phyloP scores from a whole-genome alignment of 1,140 invertebrate species.

The Drosophila sucinea region DNA sequence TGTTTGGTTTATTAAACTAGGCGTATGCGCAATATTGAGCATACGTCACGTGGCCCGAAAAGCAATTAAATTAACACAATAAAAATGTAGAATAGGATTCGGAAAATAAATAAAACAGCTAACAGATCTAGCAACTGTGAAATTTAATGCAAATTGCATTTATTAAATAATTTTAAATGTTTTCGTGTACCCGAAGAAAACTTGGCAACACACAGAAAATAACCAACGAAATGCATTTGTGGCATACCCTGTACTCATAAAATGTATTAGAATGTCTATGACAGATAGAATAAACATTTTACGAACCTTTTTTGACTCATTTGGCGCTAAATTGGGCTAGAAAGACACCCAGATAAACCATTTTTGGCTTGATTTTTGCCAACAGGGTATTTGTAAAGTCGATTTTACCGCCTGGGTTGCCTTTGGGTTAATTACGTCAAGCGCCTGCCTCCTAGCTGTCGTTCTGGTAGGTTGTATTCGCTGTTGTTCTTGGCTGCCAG shows the following conservation, averaged over 20 bases:
- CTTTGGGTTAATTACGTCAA: conserved; percentile 73
- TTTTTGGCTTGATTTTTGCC: too few species aligned
- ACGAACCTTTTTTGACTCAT: too few species aligned
- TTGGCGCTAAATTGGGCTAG: too few species aligned
- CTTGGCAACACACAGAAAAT: not conserved
- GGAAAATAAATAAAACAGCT: conserved; percentile 12
- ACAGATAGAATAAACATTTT: too few species aligned
- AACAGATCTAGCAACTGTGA: conserved; percentile 5
- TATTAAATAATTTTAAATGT: conserved; percentile 45
- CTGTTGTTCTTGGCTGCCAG: conserved; percentile 27
- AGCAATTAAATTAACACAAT: conserved; percentile 56
- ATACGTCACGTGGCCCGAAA: conserved; percentile 67
- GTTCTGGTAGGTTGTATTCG: conserved; percentile 3
- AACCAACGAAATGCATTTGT: not conserved
- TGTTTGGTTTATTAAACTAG: conserved; percentile 34
- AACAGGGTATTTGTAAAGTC: not conserved
- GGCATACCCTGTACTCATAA: not conserved
- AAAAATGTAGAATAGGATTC: conserved; percentile 14
- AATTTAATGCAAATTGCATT: conserved; percentile 40
- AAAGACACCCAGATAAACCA: not conserved
- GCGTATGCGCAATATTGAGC: conserved; percentile 65
- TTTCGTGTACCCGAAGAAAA: not conserved
- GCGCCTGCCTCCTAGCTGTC: conserved; percentile 47
- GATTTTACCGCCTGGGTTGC: conserved; percentile 23
- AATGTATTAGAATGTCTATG: not conserved